Evolutionary conservation across 2,113 vertebrate genomes (phyloP), one percentile per base, ranked within the genome.

Genomic region (Lucifuga dentata): DNA sequence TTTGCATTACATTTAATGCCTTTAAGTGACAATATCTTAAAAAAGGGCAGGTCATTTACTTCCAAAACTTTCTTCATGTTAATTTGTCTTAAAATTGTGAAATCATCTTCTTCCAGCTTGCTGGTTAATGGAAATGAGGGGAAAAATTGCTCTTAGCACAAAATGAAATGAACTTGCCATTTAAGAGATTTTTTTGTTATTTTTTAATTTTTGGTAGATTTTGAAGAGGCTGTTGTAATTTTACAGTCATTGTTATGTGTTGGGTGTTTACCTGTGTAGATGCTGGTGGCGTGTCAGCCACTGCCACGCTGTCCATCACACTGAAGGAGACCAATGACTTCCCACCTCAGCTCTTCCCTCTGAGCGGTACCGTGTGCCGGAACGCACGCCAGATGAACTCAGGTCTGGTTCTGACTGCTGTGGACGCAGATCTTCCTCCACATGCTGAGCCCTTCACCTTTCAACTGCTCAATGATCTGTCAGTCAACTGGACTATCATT

Each of bases 301-400:
- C 94, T 0, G 96, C 94, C 24, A 93, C 93, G 1, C 83, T 98
- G 62, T 92, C 91, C 36, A 92, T 99, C 16, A 93, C 92, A 43
- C 93, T 99, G 76, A 78, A 91, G 84, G 96, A 98, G 76, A 95
- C 95, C 79, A 99, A 99, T 3, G 96, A 98, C 91, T 95, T 95
- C 5, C 78, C 94, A 0, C 97, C 97, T 0, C 73, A 86, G 46
- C 91, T 98, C 56, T 61, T 84, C 19, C 92, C 88, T 0, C 69
- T 50, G 0, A 74, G 76, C 0, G 90, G 90, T 3, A 85, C 78
- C 5, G 56, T 98, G 26, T 99, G 97, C 72, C 90, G 78, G 3
- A 59, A 78, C 9, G 72, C 89, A 0, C 78, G 83, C 0, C 78
- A 53, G 0, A 76, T 38, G 0, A 73, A 69, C 0, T 59, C 90